A percentile compares a stretch with the other conserved stretches of the same genome.
These are phyloP conservation scores for Leptinotarsa lineolata DNA, from an alignment of 1,140 invertebrate species.

Conservation along the genomic window DNA sequence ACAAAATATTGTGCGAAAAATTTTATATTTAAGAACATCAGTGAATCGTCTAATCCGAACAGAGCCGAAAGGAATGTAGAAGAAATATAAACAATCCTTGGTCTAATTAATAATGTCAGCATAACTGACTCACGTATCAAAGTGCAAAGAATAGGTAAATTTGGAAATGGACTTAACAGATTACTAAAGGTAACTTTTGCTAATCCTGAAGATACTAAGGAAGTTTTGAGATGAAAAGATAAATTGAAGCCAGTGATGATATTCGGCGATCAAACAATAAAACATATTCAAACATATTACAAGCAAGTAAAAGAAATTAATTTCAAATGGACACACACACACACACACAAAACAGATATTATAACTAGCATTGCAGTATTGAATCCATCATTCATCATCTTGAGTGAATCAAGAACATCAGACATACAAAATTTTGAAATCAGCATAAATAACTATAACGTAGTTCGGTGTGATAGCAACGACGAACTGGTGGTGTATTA, in stretches of 20 bases:
- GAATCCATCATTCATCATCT: no score
- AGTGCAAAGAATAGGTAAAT: conserved; percentile 10
- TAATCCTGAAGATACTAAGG: conserved; percentile 1
- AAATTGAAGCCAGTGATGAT: conserved; percentile 7
- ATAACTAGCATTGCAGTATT: no score
- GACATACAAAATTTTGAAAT: no score
- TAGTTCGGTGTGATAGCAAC: no score
- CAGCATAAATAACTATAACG: no score
- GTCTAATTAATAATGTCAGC: neutral
- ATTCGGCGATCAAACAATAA: neutral
- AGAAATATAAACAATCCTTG: conserved; percentile 6
- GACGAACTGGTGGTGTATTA: no score
- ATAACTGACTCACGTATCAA: neutral
- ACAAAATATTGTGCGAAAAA: conserved; percentile 3
- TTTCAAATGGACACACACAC: no score
- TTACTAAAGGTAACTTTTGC: conserved; percentile 3
- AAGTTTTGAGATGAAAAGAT: neutral
- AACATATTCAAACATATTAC: no score
- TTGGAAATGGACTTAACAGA: neutral
- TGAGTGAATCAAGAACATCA: no score
- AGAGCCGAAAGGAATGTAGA: neutral
- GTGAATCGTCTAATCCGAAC: conserved; percentile 5
- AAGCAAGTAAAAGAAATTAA: no score
- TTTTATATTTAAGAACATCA: neutral
- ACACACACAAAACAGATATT: no score